These are phyloP conservation scores for Eupithecia dodoneata DNA, from an alignment of 2,888 invertebrate species.

Conservation along the genomic window DNA sequence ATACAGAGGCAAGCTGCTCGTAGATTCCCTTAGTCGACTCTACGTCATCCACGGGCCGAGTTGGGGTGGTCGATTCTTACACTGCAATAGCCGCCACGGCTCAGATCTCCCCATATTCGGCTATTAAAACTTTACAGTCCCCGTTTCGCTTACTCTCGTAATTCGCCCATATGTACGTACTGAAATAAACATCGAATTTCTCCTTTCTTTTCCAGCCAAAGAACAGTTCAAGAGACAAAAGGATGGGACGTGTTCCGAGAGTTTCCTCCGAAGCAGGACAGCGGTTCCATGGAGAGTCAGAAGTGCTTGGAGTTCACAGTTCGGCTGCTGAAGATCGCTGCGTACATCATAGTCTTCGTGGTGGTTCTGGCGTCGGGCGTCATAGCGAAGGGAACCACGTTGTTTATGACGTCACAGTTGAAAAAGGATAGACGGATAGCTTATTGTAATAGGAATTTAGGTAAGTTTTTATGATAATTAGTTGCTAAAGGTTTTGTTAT, in stretches of 20 bases:
- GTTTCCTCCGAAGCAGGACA: conserved; percentile 94
- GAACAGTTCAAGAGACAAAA: conserved; percentile 94
- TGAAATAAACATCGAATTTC: conserved; percentile 14
- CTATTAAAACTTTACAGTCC: not conserved
- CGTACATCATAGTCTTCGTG: conserved; percentile 93
- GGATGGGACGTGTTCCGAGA: conserved; percentile 99
- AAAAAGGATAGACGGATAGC: conserved; percentile 89
- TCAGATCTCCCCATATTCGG: not conserved
- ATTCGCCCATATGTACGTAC: not conserved
- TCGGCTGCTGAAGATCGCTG: conserved; percentile 92
- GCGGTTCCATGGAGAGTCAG: conserved; percentile 94
- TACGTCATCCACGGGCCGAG: not conserved
- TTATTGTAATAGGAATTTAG: conserved; percentile 94
- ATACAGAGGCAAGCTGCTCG: not conserved
- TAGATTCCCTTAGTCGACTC: not conserved
- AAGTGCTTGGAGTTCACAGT: conserved; percentile 93
- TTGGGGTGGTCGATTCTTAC: not conserved
- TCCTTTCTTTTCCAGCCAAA: conserved; percentile 85
- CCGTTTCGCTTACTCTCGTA: not conserved
- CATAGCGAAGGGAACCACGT: conserved; percentile 93
- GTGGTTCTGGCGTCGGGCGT: conserved; percentile 94
- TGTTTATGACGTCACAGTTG: conserved; percentile 96
- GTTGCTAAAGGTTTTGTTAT: not conserved
- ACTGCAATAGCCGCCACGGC: too few relatives aligned
- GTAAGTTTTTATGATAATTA: conserved; percentile 72